A percentile compares a stretch with the other conserved stretches of the same genome.
phyloP scores from a whole-genome alignment of 30 jellyfish, hydroid and myxozoan genomes.

The Rhopilema esculentum region DNA sequence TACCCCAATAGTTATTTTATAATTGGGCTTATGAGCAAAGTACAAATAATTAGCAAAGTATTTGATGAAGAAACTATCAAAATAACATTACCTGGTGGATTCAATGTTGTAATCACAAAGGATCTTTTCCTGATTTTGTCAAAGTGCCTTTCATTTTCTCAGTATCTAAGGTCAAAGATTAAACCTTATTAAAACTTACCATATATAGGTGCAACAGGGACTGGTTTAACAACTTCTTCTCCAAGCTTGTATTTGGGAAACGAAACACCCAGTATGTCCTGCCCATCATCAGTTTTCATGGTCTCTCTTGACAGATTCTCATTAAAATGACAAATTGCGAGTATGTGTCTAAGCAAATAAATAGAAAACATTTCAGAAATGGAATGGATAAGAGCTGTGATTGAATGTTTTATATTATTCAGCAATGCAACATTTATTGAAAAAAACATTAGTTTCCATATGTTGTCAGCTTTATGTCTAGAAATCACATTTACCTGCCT shows the following conservation, averaged over 20 bases:
- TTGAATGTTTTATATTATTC: not conserved
- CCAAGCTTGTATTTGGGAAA: conserved; percentile 46
- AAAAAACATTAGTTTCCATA: not conserved
- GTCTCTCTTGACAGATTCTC: conserved; percentile 24
- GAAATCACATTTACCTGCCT: not conserved
- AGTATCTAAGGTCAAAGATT: not conserved
- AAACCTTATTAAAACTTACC: not conserved
- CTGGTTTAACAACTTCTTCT: conserved; percentile 19
- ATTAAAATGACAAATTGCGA: conserved; percentile 51
- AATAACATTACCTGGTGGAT: conserved; percentile 9
- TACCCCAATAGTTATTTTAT: not conserved
- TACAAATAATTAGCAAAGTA: not conserved
- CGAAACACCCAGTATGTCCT: conserved; percentile 7
- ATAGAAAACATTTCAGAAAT: not conserved
- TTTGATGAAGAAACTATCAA: not conserved
- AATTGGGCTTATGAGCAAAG: not conserved
- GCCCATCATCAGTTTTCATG: not conserved
- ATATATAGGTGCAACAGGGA: conserved; percentile 25
- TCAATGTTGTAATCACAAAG: not conserved
- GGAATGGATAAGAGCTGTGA: not conserved
- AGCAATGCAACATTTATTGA: not conserved
- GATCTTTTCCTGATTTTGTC: not conserved
- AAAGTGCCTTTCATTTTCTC: not conserved
- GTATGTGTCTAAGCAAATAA: conserved; percentile 13
- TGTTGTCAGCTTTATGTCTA: not conserved